Percentiles rank a stretch among this genome's conserved stretches.
These are phyloP conservation scores for Polietes domitor DNA, from an alignment of 2,888 invertebrate genomes.

Conservation along the genomic window DNA sequence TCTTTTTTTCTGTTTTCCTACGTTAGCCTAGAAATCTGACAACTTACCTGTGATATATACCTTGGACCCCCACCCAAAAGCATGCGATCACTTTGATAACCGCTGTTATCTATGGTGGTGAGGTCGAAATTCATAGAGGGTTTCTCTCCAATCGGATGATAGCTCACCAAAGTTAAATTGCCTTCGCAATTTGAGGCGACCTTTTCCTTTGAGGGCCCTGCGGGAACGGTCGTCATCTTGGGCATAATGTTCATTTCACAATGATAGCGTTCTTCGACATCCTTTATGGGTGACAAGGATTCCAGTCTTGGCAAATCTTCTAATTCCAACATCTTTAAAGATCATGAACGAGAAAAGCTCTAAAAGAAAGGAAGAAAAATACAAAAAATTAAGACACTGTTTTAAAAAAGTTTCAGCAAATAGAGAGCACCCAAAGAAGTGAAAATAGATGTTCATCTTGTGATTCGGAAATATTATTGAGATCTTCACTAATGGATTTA, in stretches of 20 bases:
- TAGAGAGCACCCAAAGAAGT: too few relatives aligned
- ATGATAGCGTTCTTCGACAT: constrained; percentile 68
- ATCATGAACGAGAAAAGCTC: constrained; percentile 17
- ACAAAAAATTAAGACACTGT: neutral
- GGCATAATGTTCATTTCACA: constrained; percentile 14
- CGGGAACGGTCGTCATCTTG: neutral
- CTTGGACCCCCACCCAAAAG: constrained; percentile 66
- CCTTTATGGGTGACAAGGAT: constrained; percentile 77
- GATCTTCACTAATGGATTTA: too few relatives aligned
- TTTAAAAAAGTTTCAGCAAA: neutral
- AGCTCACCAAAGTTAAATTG: neutral
- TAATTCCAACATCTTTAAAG: constrained; percentile 73
- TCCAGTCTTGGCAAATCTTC: constrained; percentile 79
- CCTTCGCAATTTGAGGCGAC: neutral
- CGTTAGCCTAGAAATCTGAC: neutral
- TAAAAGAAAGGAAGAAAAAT: neutral
- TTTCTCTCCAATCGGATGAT: neutral
- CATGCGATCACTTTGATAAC: neutral
- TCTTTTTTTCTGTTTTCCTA: too few relatives aligned
- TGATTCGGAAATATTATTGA: too few relatives aligned
- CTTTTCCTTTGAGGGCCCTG: constrained; percentile 3
- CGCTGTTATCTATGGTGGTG: neutral
- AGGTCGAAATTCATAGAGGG: neutral
- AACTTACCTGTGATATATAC: constrained; percentile 76
- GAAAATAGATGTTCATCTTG: too few relatives aligned